Base-by-base conservation (phyloP, 2,113 vertebrate genomes). In the Plotosus lineatus region DNA sequence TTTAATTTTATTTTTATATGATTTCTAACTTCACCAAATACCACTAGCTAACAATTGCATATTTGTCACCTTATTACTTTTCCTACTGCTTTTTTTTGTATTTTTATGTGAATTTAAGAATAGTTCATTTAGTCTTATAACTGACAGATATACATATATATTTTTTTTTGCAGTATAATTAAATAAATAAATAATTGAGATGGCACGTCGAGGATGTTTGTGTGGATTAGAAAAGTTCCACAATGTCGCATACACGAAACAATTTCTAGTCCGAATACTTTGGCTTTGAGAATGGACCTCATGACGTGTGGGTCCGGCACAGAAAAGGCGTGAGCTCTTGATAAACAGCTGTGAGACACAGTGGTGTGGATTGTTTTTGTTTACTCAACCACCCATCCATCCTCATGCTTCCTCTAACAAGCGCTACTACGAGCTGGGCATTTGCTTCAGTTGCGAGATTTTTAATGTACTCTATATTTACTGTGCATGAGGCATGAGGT, bases 11-110 rank as follows among this genome's bases (percentile, higher is more conserved):
- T 44, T 44, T 55, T 74, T 74, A 38, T 53, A 74, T 74, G 36
- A 42, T 75, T 28, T 77, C 38, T 77, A 77, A 61, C 40, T 7
- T 77, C 56, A 44, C 40, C 26, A 19, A 82, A 60, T 82, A 82
- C 76, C 84, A 85, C 80, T 85, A 82, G 53, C 69, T 79, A 48
- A 82, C 80, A 38, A 12, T 28, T 66, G 42, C 69, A 36, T 65
- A 10, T 78, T 48, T 81, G 42, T 8, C 6, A 6, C 19, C 51
- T 40, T 78, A 40, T 26, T 38, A 56, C 31, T 55, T 66, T 53
- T 23, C 6, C 14, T 63, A 40, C 19, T 53, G 4, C n/a, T 81
- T 23, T 71, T 44, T 26, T 55, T 11, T 58, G 17, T 44, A 19
- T 68, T 14, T 80, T 84, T 72, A 71, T 48, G 78, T 76, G 33